These are phyloP conservation scores for Neoniphon sammara DNA, from an alignment of 2,797 vertebrate genomes.

Conservation along the genomic window DNA sequence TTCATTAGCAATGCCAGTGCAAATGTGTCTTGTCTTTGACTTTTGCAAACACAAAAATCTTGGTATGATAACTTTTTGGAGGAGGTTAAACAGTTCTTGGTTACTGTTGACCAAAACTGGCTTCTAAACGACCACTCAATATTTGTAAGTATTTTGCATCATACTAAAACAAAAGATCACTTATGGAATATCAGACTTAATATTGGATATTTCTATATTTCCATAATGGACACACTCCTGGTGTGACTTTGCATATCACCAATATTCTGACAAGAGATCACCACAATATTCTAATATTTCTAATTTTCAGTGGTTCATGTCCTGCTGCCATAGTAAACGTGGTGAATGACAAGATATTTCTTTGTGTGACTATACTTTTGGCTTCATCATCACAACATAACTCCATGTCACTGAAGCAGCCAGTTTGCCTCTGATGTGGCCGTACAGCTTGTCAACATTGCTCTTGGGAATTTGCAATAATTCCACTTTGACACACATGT, in stretches of 20 bases:
- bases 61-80: conserved; percentile 7
- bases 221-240: background rate
- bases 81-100: background rate
- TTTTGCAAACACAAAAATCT: conserved; percentile 3
- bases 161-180: background rate
- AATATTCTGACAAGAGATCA: no score
- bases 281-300: no score
- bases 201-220: background rate
- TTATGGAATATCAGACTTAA: no score
- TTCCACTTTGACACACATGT: background rate
- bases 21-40: background rate
- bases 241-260: no score
- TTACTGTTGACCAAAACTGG: no score
- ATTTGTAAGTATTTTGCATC: background rate
- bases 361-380: no score
- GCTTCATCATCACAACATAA: no score
- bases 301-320: no score
- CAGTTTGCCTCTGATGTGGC: no score
- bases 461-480: background rate
- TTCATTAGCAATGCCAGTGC: conserved; percentile 25
- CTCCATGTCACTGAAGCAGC: no score
- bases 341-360: no score
- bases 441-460: background rate
- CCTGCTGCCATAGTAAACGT: no score
- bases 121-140: background rate